Base-by-base conservation (phyloP, 2,888 invertebrate genomes). In the Neoitamus cyanurus region DNA sequence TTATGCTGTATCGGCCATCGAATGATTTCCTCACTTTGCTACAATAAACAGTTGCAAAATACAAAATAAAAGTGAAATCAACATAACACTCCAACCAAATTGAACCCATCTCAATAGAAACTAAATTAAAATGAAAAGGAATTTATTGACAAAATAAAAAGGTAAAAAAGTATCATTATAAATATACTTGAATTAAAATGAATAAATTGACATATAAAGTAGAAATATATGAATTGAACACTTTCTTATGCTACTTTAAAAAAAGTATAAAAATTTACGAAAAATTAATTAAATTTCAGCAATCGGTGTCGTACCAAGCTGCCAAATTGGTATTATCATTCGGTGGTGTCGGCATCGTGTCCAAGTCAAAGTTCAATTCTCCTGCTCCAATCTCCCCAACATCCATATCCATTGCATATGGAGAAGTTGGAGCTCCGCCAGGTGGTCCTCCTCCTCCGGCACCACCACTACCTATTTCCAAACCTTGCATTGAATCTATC, bases 271-370 rank as follows among this genome's bases (percentile, higher is more conserved):
- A 78, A 78, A 78, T 31, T 70, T 70, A 31, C 25, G 25, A 70
- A 70, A 70, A 58, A 58, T 58, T 58, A 58, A 2, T 58, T 58
- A 20, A 58, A 34, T 68, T 87, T 92, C 94, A 98, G 90, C 98
- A 95, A 92, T 98, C 98, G 87, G 98, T 98, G 92, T 98, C 98
- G 92, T 98, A 98, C 98, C 98, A 98, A 89, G 98, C 97, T 87
- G 98, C 97, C 88, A 97, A 96, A 91, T 97, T 97, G 91, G 95
- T 96, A 92, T 97, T 97, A 91, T 97, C 96, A 89, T 96, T 95
- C 72, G 97, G 97, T 85, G 97, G 97, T 88, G 95, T 94, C 3
- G 95, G 94, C 90, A 95, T 94, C 89, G 96, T 95, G 89, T 94
- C 94, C 89, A 94, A 92, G 90, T 97, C 97, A 90, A 97, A 97